These are phyloP conservation scores for Bos javanicus DNA, from an alignment of 2,113 vertebrate genomes.

Conservation along the genomic window DNA sequence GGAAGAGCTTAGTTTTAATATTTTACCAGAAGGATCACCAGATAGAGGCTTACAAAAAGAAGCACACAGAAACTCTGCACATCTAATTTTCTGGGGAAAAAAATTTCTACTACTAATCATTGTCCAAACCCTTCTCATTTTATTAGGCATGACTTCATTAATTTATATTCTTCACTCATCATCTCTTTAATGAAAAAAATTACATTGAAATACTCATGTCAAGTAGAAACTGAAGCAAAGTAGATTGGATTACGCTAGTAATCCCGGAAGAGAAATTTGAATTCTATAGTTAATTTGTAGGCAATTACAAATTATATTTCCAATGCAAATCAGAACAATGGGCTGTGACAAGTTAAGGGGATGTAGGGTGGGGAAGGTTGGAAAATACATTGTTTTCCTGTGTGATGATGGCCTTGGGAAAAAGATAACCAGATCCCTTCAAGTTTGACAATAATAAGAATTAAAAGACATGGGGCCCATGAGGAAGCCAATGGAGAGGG, in stretches of 20 bases:
- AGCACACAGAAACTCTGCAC: neutral
- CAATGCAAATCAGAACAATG: conserved; percentile 36
- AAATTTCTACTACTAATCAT: conserved; percentile 33
- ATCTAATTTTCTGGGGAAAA: conserved; percentile 33
- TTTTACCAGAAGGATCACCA: neutral
- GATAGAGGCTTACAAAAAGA: neutral
- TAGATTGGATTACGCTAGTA: conserved; percentile 54
- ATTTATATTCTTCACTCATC: conserved; percentile 58
- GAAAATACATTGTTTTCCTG: neutral
- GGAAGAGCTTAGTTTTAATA: neutral
- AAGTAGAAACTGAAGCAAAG: conserved; percentile 55
- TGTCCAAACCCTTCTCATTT: conserved; percentile 50
- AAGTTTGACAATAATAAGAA: neutral
- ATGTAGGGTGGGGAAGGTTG: neutral
- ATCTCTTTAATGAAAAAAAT: conserved; percentile 65
- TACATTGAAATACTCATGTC: conserved; percentile 66
- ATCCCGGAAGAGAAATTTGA: conserved; percentile 58
- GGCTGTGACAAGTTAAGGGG: neutral
- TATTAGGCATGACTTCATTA: conserved; percentile 43
- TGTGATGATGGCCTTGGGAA: neutral
- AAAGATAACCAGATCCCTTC: neutral
- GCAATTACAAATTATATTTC: conserved; percentile 55
- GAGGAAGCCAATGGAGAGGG: neutral
- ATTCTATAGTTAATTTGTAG: conserved; percentile 64
- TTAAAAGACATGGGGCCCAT: neutral